Base-by-base conservation (phyloP, 2,797 vertebrate genomes). In the Rhinatrema bivittatum region DNA sequence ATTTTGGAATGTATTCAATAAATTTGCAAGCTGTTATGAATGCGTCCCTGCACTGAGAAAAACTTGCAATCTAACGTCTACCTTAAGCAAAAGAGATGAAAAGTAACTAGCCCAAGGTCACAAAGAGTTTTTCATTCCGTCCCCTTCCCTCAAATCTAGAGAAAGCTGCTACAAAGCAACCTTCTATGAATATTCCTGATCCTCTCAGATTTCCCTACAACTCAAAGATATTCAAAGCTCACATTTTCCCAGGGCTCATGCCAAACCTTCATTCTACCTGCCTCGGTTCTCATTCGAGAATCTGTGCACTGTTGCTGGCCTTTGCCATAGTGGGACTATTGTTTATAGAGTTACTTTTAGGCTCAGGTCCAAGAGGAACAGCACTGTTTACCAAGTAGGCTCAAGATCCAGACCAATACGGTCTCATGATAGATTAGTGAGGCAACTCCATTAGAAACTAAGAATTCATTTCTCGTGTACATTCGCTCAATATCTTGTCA, bases 221-320 rank as follows among this genome's bases (percentile, higher is more conserved):
- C 65, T 62, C 45, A 32, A 71, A 69, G 62, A 68, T 56, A 64
- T 55, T 64, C 46, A 17, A 35, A 55, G 46, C 26, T 50, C 50
- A 50, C 56, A 51, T 63, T 84, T 84, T 85, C 82, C 80, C 81
- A 83, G 68, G 71, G 69, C 59, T 61, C 36, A 24, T 34, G 78
- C 68, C 78, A 81, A 76, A 50, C 46, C 55, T 55, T 46, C 50
- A 41, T 65, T 69, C 67, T 65, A 53, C 62, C 59, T 64, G 45
- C 48, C 49, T 33, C 32, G n/a, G 29, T 58, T 56, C 41, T 42
- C 38, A 29, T 36, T 59, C 50, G 22, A 50, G 48, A 62, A 33
- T 13, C 32, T 39, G 42, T 28, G 43, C 38, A 66, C 27, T 41
- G 41, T 27, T 37, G 36, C 27, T 37, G 42, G 20, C 13, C 32